Conservation (phyloP, 2,797 vertebrate species). For the Allenopithecus nigroviridis region DNA sequence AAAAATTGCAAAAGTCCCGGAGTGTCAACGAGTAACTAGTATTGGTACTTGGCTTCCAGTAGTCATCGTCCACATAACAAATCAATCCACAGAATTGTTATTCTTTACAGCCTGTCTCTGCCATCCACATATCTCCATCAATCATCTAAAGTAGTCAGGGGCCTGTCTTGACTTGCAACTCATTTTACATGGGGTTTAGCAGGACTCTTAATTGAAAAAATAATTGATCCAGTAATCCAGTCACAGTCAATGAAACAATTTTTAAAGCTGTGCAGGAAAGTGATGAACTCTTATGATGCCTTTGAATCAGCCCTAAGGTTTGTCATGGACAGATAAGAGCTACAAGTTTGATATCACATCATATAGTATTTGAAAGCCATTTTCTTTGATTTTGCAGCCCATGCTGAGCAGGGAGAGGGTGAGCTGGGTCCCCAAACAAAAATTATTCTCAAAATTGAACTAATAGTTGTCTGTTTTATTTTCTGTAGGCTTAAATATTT, state of each 20-base stretch:
- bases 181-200: conserved; percentile 43
- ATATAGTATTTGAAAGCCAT: background rate
- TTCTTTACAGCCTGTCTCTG: conserved; percentile 36
- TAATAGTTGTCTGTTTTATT: conserved; percentile 17
- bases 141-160: conserved; percentile 3
- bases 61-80: background rate
- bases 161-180: conserved; percentile 37
- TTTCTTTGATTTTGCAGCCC: background rate
- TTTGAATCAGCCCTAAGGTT: conserved; percentile 27
- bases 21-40: conserved; percentile 8
- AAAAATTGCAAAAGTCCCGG: conserved; percentile 29
- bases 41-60: background rate
- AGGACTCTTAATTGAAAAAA: conserved; percentile 53
- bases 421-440: background rate
- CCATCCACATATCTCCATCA: background rate
- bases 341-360: background rate
- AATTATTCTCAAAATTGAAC: conserved; percentile 38
- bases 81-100: background rate
- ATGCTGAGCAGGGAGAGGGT: background rate
- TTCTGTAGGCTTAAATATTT: background rate
- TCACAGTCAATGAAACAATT: conserved; percentile 53
- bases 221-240: conserved; percentile 41
- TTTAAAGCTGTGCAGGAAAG: conserved; percentile 50
- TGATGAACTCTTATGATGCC: background rate
- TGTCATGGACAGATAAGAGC: background rate